Evolutionary conservation across 2,113 vertebrate genomes (phyloP), one percentile per base, ranked within the genome.

Genomic region (Planiliza haematocheilus): DNA sequence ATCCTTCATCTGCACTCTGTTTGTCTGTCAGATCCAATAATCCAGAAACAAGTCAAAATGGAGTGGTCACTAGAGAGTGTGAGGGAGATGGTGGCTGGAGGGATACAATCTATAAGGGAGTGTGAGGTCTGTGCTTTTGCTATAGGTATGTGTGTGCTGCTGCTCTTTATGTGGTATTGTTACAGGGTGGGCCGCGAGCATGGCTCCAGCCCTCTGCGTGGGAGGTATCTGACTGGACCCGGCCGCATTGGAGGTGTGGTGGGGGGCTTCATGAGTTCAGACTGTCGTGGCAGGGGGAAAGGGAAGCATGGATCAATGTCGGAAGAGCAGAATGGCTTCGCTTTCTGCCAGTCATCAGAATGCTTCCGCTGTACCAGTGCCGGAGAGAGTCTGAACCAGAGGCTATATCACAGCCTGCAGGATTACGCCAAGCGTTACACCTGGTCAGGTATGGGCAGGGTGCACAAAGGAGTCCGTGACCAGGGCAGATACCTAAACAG

Each of bases 361-460:
- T 98, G 98, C 7, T 93, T 95, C 74, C 96, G 97, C 71, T 98
- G 98, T 39, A 81, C 94, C 3, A 90, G 90, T 2, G 94, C 94
- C 10, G 92, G 93, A 0, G 96, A 96, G 8, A 96, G 96, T 14
- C 94, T 97, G 82, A 97, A 98, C 94, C 97, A 97, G 94, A 95
- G 95, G 74, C 97, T 99, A 18, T 99, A 99, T 87, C 96, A 96
- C 93, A 97, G 96, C 88, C 93, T 99, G 82, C 98, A 99, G 94
- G 97, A 99, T 60, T 99, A 99, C 0, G 98, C 98, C 93, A 99
- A 98, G 91, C 96, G 97, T 77, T 99, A 99, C 92, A 99, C 98
- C 53, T 99, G 98, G 98, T 95, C 98, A 0, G 98, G 98, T 86
- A 99, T 99, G 97, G 97, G 97, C 75, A 94, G 98, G 48, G 97